Base-by-base conservation (phyloP, 2,113 vertebrate species). In the Chionis minor region DNA sequence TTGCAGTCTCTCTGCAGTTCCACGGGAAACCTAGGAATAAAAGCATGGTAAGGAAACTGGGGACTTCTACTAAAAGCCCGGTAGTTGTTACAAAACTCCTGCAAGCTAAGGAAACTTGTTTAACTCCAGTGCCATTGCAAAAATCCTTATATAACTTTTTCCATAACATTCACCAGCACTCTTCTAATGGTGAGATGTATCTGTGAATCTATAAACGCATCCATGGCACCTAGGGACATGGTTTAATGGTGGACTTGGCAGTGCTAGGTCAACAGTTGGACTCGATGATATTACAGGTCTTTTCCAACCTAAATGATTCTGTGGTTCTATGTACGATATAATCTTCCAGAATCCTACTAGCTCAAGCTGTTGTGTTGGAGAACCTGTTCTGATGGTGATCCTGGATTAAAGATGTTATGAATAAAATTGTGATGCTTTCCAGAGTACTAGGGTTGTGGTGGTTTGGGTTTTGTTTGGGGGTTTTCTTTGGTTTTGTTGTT, bases 241-340 rank as follows among this genome's bases (percentile, higher is more conserved):
- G 40, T 66, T 44, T 32, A 32, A 19, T 32, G 27, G 28, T 66
- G 28, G 40, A 44, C 28, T 66, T 66, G 28, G 40, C 63, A 66
- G 63, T 66, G 20, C 63, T 44, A 32, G 40, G 28, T 66, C 21
- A 22, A 21, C 13, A 4, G 19, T 22, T 32, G 28, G 42, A 21
- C 28, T 45, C 6, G 9, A 30, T 66, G 28, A 14, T 66, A 19
- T 32, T 45, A 45, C 14, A 66, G 42, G 42, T 45, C 42, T 66
- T 45, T 66, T 66, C 42, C 42, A 45, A 45, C 63, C 42, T 44
- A 45, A 66, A 45, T 9, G 28, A 66, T 44, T 66, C 28, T 49
- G 0, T 11, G 3, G 28, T 40, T 74, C 26, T 49, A 0, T 7
- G 2, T 59, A 24, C 58, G 65, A 3, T 27, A 4, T 45, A 74